A percentile compares a stretch with the other conserved stretches of the same genome.
Evolutionary conservation across 2,113 vertebrate genomes (phyloP).

Genomic region (Mobula hypostoma): DNA sequence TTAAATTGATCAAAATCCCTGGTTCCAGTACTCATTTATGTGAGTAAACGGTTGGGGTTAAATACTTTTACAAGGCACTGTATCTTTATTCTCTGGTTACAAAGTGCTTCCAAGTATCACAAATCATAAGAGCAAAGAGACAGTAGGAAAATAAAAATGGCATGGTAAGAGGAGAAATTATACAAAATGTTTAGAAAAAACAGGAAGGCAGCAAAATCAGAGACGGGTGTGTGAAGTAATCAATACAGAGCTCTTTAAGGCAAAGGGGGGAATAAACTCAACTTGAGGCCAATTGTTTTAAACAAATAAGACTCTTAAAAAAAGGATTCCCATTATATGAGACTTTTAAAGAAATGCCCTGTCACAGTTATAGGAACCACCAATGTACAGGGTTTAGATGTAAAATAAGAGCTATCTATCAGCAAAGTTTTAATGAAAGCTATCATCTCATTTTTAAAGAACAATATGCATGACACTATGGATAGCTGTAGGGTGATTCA

Average conservation of each 20-base stretch:
- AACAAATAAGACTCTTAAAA: neutral
- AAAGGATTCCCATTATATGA: neutral
- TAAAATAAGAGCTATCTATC: neutral
- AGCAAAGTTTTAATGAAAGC: too few relatives aligned
- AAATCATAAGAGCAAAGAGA: too few relatives aligned
- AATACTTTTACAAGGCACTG: too few relatives aligned
- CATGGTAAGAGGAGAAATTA: neutral
- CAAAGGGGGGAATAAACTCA: neutral
- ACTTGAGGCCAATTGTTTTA: neutral
- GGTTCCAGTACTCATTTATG: too few relatives aligned
- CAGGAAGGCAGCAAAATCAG: neutral
- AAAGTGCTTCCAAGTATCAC: too few relatives aligned
- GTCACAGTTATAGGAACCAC: neutral
- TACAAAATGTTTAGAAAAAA: neutral
- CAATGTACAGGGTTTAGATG: neutral
- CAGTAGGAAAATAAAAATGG: neutral
- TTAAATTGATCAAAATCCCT: too few relatives aligned
- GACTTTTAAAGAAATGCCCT: neutral
- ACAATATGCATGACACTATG: too few relatives aligned
- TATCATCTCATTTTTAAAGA: too few relatives aligned
- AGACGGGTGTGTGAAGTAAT: neutral
- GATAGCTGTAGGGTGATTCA: too few relatives aligned
- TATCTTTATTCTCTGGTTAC: too few relatives aligned
- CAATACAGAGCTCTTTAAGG: neutral
- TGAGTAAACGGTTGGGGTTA: too few relatives aligned